These are phyloP conservation scores for Vespertilio murinus DNA, from an alignment of 2,797 vertebrate genomes.

Conservation along the genomic window DNA sequence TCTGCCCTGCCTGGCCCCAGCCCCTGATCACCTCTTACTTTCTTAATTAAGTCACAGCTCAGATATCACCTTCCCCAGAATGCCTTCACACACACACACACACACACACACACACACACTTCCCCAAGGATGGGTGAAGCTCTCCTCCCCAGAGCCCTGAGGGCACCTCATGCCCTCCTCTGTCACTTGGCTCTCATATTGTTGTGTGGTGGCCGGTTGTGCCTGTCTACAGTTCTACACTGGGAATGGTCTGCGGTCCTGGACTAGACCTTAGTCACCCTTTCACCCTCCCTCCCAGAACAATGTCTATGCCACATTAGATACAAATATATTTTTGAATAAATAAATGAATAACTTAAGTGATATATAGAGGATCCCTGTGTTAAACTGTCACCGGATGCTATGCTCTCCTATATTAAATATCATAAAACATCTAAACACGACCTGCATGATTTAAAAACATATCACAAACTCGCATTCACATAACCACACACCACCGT, in stretches of 20 bases:
- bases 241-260: neutral
- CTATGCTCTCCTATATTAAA: neutral
- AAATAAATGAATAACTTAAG: conserved; percentile 1
- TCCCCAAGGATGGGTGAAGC: neutral
- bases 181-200: neutral
- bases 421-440: neutral
- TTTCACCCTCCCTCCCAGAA: neutral
- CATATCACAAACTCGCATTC: neutral
- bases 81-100: neutral
- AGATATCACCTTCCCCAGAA: neutral
- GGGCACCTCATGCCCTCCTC: neutral
- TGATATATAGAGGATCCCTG: neutral
- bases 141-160: neutral
- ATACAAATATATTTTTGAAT: conserved; percentile 12
- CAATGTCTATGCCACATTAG: neutral
- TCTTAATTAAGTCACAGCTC: neutral
- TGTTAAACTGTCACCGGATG: neutral
- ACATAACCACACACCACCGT: neutral
- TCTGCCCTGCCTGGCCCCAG: neutral
- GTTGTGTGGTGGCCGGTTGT: neutral
- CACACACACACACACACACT: neutral
- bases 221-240: neutral
- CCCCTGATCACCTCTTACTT: neutral
- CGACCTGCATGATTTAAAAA: conserved; percentile 7
- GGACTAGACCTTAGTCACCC: neutral